Evolutionary conservation across 2,113 vertebrate genomes (phyloP).

Genomic region (Cettia cetti): DNA sequence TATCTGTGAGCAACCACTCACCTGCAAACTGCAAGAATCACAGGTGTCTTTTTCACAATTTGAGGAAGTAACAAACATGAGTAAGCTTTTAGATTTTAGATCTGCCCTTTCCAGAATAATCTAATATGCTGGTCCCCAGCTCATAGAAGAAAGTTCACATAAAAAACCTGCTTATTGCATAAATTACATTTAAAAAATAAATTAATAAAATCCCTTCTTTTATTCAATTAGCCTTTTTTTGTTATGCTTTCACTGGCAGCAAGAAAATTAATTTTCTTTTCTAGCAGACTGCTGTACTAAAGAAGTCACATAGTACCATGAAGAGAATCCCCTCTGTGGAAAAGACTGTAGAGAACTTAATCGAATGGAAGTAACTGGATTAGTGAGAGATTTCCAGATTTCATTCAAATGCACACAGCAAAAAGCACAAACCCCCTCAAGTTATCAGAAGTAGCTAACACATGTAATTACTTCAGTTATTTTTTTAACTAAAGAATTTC

Average conservation of each 20-base stretch:
- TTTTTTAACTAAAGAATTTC: not conserved
- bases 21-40: not conserved
- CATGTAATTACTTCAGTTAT: not conserved
- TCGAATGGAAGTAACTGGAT: slow-evolving; percentile 28
- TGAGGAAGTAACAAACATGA: not conserved
- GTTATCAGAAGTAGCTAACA: not conserved
- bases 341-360: slow-evolving; percentile 25
- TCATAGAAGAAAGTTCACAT: not conserved
- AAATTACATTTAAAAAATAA: not conserved
- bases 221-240: not conserved
- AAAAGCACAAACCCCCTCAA: slow-evolving; percentile 20
- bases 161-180: not conserved
- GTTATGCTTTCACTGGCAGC: not conserved
- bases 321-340: not conserved
- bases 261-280: slow-evolving; percentile 1
- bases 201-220: not conserved
- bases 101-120: not conserved
- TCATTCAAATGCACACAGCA: slow-evolving; percentile 23
- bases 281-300: not conserved
- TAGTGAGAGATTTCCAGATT: slow-evolving; percentile 6
- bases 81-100: not conserved
- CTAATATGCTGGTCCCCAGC: not conserved
- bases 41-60: accelerated
- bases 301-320: not conserved
- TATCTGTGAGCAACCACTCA: not conserved